Conservation (phyloP, 2,797 vertebrate species). For the Strix occidentalis region DNA sequence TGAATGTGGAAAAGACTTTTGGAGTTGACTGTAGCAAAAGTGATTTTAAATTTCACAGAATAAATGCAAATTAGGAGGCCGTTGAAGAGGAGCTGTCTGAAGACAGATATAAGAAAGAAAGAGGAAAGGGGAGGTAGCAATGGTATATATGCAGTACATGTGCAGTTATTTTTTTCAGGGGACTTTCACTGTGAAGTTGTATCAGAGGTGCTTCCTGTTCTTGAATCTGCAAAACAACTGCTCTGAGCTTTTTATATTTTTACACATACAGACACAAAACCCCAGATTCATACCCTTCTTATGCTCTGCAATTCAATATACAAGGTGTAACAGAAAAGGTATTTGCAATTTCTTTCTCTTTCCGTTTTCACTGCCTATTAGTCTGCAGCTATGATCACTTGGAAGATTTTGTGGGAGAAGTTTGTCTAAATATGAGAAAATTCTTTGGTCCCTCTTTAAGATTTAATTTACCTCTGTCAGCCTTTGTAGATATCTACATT, state of each 20-base stretch:
- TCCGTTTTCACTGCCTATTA: background rate
- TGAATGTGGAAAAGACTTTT: background rate
- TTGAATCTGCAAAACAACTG: constrained; percentile 23
- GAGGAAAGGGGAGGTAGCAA: constrained; percentile 22
- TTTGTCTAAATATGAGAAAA: background rate
- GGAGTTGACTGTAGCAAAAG: background rate
- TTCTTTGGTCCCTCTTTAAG: background rate
- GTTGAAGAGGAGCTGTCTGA: background rate
- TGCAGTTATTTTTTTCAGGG: constrained; percentile 1
- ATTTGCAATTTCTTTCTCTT: constrained; percentile 35
- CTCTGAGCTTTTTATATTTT: background rate
- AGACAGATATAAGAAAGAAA: background rate
- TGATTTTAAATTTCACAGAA: background rate
- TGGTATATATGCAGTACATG: background rate
- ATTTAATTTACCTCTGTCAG: background rate
- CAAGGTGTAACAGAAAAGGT: constrained; percentile 18
- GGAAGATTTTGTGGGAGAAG: background rate
- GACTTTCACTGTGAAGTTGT: constrained; percentile 3
- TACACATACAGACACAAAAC: background rate
- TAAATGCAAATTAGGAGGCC: background rate
- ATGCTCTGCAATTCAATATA: background rate
- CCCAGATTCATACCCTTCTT: background rate
- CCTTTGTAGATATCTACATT: background rate
- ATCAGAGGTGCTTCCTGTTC: constrained; percentile 56
- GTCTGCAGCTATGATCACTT: background rate